These are phyloP conservation scores for Bacillus rossius DNA, from an alignment of 1,140 invertebrate species.

Conservation along the genomic window DNA sequence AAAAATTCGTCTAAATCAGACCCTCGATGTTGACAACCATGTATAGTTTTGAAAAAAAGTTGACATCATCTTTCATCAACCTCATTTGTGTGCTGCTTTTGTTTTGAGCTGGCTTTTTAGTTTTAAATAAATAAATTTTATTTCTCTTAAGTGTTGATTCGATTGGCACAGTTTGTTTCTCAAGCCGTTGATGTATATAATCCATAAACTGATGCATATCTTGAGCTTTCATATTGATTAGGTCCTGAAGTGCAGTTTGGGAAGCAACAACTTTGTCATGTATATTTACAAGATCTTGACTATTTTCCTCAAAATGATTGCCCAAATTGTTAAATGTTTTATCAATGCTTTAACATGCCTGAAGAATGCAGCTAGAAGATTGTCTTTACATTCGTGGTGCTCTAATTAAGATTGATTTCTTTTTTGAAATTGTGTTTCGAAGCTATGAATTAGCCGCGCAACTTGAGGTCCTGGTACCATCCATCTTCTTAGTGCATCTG, in stretches of 20 bases:
- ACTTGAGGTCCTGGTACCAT: slow-evolving; percentile 17
- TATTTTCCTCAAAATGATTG: not conserved
- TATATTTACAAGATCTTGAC: slow-evolving; percentile 1
- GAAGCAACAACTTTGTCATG: not conserved
- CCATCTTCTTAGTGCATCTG: slow-evolving; percentile 4
- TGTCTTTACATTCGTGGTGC: slow-evolving; percentile 4
- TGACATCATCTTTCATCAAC: not conserved
- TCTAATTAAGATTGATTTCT: no score
- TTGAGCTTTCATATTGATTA: not conserved
- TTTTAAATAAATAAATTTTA: not conserved
- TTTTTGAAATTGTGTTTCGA: not conserved
- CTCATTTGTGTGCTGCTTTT: not conserved
- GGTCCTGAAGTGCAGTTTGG: not conserved
- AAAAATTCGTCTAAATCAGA: slow-evolving; percentile 1
- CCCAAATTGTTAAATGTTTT: not conserved
- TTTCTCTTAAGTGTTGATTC: not conserved
- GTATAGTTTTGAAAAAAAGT: slow-evolving; percentile 2
- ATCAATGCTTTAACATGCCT: slow-evolving; percentile 3
- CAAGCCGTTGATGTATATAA: not conserved
- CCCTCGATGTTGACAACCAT: not conserved
- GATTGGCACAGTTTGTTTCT: not conserved
- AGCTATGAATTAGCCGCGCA: not conserved
- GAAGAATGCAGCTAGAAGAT: not conserved
- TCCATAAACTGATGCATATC: not conserved
- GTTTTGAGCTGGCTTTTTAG: not conserved